Conservation (phyloP, 2,888 invertebrate genomes). For the Tolmerus cingulatus region DNA sequence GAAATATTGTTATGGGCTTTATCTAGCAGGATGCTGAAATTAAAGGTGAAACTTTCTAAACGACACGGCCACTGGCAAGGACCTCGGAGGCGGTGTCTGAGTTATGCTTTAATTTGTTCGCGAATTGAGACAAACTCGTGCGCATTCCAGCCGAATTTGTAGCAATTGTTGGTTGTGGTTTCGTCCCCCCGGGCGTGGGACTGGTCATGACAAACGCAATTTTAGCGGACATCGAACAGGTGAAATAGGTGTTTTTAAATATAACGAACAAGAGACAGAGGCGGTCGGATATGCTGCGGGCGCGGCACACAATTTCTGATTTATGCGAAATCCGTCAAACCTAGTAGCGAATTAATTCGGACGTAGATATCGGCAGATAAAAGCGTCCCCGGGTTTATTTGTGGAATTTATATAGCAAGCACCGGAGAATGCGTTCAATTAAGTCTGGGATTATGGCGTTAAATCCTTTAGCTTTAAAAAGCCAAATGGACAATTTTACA, state of each 20-base stretch:
- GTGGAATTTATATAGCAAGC: not conserved
- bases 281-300: not conserved
- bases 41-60: constrained; percentile 5
- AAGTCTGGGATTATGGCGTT: not conserved
- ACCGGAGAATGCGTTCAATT: not conserved
- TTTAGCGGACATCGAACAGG: not conserved
- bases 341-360: not conserved
- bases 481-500: not conserved
- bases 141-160: not conserved
- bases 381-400: not conserved
- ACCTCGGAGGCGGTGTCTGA: not conserved
- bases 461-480: not conserved
- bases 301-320: not conserved
- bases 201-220: not conserved
- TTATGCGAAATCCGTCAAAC: not conserved
- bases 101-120: not conserved
- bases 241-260: not conserved
- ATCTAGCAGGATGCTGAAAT: not conserved
- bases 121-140: constrained; percentile 6
- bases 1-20: constrained; percentile 26
- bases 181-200: not conserved
- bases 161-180: not conserved
- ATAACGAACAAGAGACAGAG: not conserved
- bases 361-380: not conserved
- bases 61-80: not conserved